A percentile compares a stretch with the other conserved stretches of the same genome.
Evolutionary conservation across 2,113 vertebrate species (phyloP).

Genomic region (Burhinus bistriatus): DNA sequence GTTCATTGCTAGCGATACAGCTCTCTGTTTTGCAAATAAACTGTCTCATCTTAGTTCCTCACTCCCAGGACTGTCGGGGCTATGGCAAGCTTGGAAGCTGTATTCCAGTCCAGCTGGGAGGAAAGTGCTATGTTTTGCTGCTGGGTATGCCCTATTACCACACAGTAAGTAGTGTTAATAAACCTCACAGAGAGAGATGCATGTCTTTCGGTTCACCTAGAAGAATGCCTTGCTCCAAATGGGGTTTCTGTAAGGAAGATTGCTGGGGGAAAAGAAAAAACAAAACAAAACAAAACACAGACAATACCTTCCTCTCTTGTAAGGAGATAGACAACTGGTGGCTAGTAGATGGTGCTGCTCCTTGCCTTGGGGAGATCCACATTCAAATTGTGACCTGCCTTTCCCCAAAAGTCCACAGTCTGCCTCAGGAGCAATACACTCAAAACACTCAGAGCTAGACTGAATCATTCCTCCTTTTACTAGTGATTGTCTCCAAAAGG

Average conservation of each 20-base stretch:
- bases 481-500: background rate
- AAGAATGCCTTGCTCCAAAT: background rate
- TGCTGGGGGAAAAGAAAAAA: background rate
- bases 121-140: background rate
- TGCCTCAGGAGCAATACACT: background rate
- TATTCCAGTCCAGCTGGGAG: background rate
- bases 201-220: background rate
- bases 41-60: background rate
- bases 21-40: slow-evolving; percentile 38
- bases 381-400: fast-evolving
- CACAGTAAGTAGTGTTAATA: background rate
- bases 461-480: background rate
- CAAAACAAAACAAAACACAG: background rate
- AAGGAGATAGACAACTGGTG: background rate
- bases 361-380: background rate
- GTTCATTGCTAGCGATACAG: background rate
- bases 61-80: background rate
- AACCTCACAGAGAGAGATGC: background rate
- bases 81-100: background rate
- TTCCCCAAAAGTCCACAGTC: background rate
- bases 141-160: background rate
- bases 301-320: background rate
- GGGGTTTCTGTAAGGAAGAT: background rate
- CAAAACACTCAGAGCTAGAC: background rate
- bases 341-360: background rate